phyloP scores from a whole-genome alignment of 2,113 vertebrate species.

The Chitala chitala region DNA sequence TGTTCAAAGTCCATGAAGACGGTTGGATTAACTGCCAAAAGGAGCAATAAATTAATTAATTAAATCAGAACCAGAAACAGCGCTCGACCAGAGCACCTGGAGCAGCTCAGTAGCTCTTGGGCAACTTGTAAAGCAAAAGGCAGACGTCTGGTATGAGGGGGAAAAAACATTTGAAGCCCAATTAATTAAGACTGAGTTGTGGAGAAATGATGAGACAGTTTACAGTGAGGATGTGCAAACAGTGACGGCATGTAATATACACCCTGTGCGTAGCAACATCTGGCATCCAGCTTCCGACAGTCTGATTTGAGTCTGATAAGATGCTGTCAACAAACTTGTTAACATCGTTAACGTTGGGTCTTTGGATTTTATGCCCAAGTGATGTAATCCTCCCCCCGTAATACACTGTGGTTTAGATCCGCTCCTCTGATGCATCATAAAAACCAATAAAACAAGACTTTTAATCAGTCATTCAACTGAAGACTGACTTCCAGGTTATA shows the following conservation, averaged over 20 bases:
- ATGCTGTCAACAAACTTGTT: constrained; percentile 1
- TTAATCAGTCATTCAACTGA: no score
- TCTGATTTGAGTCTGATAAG: constrained; percentile 11
- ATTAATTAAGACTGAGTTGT: not conserved
- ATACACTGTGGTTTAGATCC: not conserved
- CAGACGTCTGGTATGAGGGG: not conserved
- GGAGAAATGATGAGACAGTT: not conserved
- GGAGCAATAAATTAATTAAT: not conserved
- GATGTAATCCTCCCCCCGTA: not conserved
- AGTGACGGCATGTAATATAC: not conserved
- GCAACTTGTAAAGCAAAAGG: not conserved
- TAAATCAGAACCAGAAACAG: not conserved
- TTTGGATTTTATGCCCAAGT: not conserved
- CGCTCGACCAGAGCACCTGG: not conserved
- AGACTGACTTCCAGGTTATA: no score
- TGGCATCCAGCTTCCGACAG: not conserved
- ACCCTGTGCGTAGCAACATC: not conserved
- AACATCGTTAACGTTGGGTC: not conserved
- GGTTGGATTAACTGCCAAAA: constrained; percentile 1
- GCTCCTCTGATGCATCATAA: not conserved
- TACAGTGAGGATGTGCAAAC: not conserved
- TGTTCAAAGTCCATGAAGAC: not conserved
- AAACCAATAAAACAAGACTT: constrained; percentile 3
- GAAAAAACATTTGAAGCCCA: not conserved
- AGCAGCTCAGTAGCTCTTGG: not conserved